Base-by-base conservation (phyloP, 2,113 vertebrate genomes). In the Columbina picui region DNA sequence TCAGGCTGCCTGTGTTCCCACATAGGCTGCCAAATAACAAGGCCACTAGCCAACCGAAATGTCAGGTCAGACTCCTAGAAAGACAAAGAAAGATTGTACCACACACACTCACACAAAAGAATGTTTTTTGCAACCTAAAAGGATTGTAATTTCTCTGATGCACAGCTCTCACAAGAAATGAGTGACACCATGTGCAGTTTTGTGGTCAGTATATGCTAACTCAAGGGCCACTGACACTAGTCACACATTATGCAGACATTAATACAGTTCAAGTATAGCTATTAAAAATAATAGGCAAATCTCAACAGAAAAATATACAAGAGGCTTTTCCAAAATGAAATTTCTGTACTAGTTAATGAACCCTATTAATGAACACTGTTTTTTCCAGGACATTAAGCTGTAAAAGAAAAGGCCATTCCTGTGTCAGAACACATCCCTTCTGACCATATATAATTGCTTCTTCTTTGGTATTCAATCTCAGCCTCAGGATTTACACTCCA, bases 11-110 rank as follows among this genome's bases (percentile, higher is more conserved):
- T 98, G 92, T 99, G 99, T 61, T 99, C 99, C 99, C 99, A 99
- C 99, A 99, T 99, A 1, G 99, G 99, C 97, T 99, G 99, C 99
- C 99, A 99, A 75, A 99, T 99, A 4, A 99, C 98, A 77, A 99
- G 98, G 10, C 99, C 99, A 41, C 99, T 99, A 81, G 99, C 99
- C 97, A 99, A 88, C 59, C 99, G 98, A 96, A 99, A 99, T 14
- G 99, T 99, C 95, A 99, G 98, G 91, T 99, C 99, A 4, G 99
- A 99, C 97, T 99, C 99, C 99, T 99, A 64, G 19, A 63, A 88
- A 41, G 56, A 94, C 70, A 95, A 67, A 81, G 75, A 50, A 36
- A 91, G 50, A 7, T 22, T 32, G 27, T n/a, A 30, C 43, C 39
- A 68, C 27, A 43, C 17, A 29, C 68, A 39, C 16, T 63, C 32